Evolutionary conservation across 30 jellyfish, hydroid and myxozoan genomes (phyloP).

Genomic region (Sanderia malayensis): DNA sequence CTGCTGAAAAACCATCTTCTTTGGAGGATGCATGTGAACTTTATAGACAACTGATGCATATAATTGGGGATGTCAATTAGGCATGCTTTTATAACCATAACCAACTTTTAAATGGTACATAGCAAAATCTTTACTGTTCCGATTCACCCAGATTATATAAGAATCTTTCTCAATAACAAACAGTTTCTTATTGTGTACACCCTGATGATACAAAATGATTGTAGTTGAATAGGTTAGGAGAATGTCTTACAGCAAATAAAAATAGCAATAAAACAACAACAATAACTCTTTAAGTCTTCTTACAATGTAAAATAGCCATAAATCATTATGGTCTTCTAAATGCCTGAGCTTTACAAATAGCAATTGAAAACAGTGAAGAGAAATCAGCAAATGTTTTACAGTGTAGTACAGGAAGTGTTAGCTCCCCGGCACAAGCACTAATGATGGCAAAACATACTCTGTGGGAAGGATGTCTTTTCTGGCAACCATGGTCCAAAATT

Average conservation of each 20-base stretch:
- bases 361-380: neutral
- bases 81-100: neutral
- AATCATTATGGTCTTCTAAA: neutral
- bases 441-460: neutral
- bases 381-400: neutral
- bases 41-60: neutral
- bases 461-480: neutral
- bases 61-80: neutral
- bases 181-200: neutral
- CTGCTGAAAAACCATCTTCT: too few relatives aligned
- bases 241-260: neutral
- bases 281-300: neutral
- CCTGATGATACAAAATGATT: neutral
- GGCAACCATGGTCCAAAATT: neutral
- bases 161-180: neutral
- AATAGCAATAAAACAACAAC: neutral
- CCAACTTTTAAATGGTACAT: neutral
- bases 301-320: neutral
- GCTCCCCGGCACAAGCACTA: slow-evolving; percentile 4
- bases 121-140: neutral
- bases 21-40: too few relatives aligned
- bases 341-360: neutral
- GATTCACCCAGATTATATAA: too few relatives aligned
- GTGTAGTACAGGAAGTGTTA: slow-evolving; percentile 2
- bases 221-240: neutral